Conservation (phyloP, 2,797 vertebrate species). For the Myotis planiceps region DNA sequence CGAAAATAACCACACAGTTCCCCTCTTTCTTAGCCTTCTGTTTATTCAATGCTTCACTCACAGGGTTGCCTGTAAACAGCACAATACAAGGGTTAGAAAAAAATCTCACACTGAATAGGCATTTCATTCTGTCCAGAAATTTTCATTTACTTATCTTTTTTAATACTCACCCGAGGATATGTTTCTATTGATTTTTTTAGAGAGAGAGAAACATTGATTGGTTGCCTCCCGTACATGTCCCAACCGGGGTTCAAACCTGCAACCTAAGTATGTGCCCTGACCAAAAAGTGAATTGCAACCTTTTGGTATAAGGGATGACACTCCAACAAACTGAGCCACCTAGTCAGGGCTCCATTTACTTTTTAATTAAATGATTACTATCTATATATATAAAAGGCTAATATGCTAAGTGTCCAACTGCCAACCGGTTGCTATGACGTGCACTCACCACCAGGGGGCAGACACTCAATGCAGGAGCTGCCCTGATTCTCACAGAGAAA, state of each 20-base stretch:
- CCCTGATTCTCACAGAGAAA: no score
- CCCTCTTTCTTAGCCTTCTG: background rate
- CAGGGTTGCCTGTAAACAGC: background rate
- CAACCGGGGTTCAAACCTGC: background rate
- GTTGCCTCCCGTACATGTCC: background rate
- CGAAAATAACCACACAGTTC: slow-evolving; percentile 8
- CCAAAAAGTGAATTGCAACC: background rate
- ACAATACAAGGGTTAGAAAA: background rate
- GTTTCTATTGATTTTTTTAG: background rate
- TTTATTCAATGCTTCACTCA: background rate
- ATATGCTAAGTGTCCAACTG: no score
- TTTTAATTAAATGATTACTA: slow-evolving; percentile 18
- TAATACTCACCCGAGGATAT: background rate
- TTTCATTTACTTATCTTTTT: background rate
- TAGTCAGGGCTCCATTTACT: background rate
- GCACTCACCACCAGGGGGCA: no score
- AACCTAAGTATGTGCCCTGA: background rate
- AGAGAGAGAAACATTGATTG: background rate
- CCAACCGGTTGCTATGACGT: no score
- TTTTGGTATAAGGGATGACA: background rate
- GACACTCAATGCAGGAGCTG: no score
- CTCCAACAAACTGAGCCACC: background rate
- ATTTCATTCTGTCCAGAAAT: slow-evolving; percentile 36
- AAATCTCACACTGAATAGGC: background rate
- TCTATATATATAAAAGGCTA: no score